Conservation (phyloP, 2,113 vertebrate genomes). For the Gymnocephalus cernua region DNA sequence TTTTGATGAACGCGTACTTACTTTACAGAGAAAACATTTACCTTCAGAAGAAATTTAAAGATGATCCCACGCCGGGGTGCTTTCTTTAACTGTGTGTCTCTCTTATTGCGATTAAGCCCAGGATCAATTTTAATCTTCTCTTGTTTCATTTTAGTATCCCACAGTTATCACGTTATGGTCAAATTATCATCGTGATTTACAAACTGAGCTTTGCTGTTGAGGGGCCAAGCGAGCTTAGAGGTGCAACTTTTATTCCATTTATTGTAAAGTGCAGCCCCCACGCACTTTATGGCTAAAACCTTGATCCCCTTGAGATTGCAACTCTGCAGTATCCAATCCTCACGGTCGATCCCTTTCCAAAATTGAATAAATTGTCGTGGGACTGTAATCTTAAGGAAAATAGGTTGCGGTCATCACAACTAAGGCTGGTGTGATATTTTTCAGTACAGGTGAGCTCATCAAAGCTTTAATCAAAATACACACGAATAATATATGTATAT, state of each 20-base stretch:
- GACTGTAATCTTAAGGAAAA: background rate
- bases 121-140: slow-evolving; percentile 60
- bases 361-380: background rate
- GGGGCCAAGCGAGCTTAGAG: slow-evolving; percentile 32
- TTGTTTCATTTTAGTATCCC: slow-evolving; percentile 58
- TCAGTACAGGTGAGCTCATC: background rate
- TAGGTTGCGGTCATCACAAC: background rate
- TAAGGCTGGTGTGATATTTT: background rate
- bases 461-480: background rate
- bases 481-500: background rate
- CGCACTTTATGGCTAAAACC: slow-evolving; percentile 42
- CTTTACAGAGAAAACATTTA: slow-evolving; percentile 36
- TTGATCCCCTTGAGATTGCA: slow-evolving; percentile 41
- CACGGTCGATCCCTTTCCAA: slow-evolving; percentile 16
- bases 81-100: slow-evolving; percentile 29
- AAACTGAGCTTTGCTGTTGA: slow-evolving; percentile 40
- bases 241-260: slow-evolving; percentile 44
- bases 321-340: slow-evolving; percentile 18
- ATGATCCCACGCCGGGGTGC: slow-evolving; percentile 51
- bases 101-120: slow-evolving; percentile 43
- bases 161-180: slow-evolving; percentile 62
- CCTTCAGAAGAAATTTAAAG: slow-evolving; percentile 39
- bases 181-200: slow-evolving; percentile 65
- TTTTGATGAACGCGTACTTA: slow-evolving; percentile 43
- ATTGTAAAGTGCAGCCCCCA: slow-evolving; percentile 36